Percentiles rank a stretch among this genome's conserved stretches.
Conservation (phyloP, 1,140 invertebrate genomes). For the Diuraphis noxia region DNA sequence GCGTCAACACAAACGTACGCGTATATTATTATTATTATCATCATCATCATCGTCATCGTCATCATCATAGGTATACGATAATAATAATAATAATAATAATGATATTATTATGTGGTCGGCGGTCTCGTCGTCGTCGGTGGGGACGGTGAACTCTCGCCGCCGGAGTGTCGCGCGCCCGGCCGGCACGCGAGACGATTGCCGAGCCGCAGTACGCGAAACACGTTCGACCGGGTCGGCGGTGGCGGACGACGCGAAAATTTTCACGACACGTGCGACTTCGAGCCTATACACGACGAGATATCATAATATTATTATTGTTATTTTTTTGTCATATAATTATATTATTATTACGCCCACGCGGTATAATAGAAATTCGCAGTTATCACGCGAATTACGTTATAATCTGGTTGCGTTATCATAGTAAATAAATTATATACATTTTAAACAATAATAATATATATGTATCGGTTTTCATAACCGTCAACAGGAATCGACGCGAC, state of each 20-base stretch:
- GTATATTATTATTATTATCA: neutral
- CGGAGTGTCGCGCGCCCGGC: constrained; percentile 22
- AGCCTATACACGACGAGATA: neutral
- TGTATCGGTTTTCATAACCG: neutral
- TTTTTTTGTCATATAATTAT: neutral
- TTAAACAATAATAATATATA: neutral
- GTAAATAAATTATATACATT: neutral
- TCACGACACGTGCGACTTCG: neutral
- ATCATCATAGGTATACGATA: neutral
- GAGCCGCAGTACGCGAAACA: constrained; percentile 35
- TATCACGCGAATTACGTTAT: neutral
- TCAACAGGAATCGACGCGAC: neutral
- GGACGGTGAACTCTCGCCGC: constrained; percentile 48
- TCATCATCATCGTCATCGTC: neutral
- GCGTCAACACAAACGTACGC: neutral
- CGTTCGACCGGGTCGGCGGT: constrained; percentile 46
- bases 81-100: neutral
- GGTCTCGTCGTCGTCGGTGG: neutral
- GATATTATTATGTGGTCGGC: neutral
- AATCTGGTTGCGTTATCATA: neutral
- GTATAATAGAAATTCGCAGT: neutral
- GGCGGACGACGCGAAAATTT: neutral
- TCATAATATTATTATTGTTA: neutral
- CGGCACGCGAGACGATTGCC: neutral
- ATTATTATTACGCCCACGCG: neutral